Conservation (phyloP, 2,113 vertebrate genomes). For the Trematomus loennbergii region DNA sequence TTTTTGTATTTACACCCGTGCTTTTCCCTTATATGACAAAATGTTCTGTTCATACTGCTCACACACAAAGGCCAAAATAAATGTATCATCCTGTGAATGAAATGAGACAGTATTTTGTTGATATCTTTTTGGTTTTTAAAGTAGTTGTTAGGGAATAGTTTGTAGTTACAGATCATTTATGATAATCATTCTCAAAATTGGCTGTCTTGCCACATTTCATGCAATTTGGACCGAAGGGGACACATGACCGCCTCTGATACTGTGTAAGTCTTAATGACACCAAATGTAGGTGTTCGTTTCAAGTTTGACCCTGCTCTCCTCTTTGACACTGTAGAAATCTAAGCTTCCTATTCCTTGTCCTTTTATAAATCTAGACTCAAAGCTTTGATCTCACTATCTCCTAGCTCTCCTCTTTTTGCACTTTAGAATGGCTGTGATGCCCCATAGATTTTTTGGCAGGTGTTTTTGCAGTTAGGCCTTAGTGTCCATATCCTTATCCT, state of each 20-base stretch:
- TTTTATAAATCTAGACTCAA: background rate
- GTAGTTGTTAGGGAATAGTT: background rate
- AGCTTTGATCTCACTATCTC: background rate
- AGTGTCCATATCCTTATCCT: background rate
- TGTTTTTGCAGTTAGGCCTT: slow-evolving; percentile 5
- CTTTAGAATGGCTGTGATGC: background rate
- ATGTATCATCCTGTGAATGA: background rate
- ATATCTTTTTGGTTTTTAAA: background rate
- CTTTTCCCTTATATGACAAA: background rate
- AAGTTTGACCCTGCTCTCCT: slow-evolving; percentile 1
- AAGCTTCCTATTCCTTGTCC: slow-evolving; percentile 2
- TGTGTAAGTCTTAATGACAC: slow-evolving; percentile 42
- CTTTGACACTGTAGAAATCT: slow-evolving; percentile 15
- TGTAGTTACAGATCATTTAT: slow-evolving; percentile 4
- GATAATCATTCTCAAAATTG: background rate
- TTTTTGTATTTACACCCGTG: no score
- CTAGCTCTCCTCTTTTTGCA: background rate
- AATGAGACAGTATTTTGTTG: background rate
- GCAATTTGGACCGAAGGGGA: slow-evolving; percentile 22
- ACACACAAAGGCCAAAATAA: background rate
- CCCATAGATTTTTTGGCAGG: background rate
- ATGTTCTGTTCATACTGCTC: background rate
- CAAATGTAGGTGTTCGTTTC: slow-evolving; percentile 16
- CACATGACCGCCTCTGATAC: slow-evolving; percentile 10
- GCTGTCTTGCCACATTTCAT: slow-evolving; percentile 2